phyloP scores from a whole-genome alignment of 2,113 vertebrate genomes.

The Empidonax traillii region DNA sequence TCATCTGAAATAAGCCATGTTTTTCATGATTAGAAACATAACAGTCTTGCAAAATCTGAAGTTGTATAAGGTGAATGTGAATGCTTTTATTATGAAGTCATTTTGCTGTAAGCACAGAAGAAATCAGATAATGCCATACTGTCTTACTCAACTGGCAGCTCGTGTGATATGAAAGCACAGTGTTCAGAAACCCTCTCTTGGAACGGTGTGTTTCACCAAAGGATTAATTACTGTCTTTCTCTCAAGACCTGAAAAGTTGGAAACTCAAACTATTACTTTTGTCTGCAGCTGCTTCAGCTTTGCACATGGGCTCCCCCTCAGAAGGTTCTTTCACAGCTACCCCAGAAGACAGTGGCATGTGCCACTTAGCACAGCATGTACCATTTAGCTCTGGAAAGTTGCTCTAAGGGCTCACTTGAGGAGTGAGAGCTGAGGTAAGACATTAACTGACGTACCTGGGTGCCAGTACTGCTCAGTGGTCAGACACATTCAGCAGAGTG shows the following conservation, averaged over 20 bases:
- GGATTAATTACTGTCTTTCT: not conserved
- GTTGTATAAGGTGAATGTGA: not conserved
- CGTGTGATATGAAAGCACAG: not conserved
- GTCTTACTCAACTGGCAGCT: not conserved
- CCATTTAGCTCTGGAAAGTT: not conserved
- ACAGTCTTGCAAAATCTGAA: not conserved
- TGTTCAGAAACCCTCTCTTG: not conserved
- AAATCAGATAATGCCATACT: not conserved
- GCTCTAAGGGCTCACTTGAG: not conserved
- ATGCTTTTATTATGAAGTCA: not conserved
- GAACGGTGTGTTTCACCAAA: not conserved
- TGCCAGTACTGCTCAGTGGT: not conserved
- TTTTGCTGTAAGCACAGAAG: not conserved
- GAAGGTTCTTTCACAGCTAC: not conserved
- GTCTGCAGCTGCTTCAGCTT: not conserved
- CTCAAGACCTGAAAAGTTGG: not conserved
- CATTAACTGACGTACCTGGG: not conserved
- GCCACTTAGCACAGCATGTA: not conserved
- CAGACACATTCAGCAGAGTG: not conserved
- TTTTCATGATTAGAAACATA: slow-evolving; percentile 25
- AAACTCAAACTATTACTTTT: not conserved
- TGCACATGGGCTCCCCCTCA: not conserved
- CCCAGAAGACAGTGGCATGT: not conserved
- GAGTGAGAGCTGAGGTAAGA: not conserved
- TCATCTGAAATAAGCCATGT: slow-evolving; percentile 13